These are phyloP conservation scores for Megaceryle torquata DNA, from an alignment of 2,113 vertebrate genomes.

Conservation along the genomic window DNA sequence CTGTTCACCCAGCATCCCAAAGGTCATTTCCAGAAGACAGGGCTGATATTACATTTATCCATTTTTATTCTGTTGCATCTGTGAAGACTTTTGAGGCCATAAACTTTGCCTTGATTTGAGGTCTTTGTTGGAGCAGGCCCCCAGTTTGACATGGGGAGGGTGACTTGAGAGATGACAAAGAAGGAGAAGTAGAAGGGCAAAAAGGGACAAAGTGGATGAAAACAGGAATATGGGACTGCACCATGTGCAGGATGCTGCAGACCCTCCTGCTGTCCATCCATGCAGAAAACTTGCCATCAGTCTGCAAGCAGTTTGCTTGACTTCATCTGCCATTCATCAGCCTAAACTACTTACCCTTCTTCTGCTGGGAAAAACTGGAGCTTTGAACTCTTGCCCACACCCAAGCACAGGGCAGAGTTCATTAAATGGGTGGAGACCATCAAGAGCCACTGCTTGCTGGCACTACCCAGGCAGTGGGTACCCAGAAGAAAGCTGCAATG, in stretches of 20 bases:
- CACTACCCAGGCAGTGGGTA: neutral
- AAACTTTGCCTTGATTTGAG: neutral
- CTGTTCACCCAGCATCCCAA: neutral
- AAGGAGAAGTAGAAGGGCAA: neutral
- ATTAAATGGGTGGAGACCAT: neutral
- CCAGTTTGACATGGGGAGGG: neutral
- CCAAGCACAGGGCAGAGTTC: neutral
- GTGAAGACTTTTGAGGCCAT: neutral
- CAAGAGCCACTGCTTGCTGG: neutral
- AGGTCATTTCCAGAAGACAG: neutral
- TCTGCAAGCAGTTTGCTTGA: neutral
- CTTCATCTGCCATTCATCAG: neutral
- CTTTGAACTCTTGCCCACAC: neutral
- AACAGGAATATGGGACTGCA: neutral
- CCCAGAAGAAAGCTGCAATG: neutral
- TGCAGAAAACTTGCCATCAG: neutral
- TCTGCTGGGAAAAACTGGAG: neutral
- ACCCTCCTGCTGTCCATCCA: neutral
- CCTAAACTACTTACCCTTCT: neutral
- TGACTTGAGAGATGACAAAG: neutral
- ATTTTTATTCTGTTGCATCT: neutral
- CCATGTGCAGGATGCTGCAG: neutral
- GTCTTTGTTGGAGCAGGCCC: neutral
- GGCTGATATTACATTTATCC: neutral
- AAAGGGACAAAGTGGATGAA: neutral